These are phyloP conservation scores for Temnothorax ravouxi DNA, from an alignment of 2,888 invertebrate genomes.

Conservation along the genomic window DNA sequence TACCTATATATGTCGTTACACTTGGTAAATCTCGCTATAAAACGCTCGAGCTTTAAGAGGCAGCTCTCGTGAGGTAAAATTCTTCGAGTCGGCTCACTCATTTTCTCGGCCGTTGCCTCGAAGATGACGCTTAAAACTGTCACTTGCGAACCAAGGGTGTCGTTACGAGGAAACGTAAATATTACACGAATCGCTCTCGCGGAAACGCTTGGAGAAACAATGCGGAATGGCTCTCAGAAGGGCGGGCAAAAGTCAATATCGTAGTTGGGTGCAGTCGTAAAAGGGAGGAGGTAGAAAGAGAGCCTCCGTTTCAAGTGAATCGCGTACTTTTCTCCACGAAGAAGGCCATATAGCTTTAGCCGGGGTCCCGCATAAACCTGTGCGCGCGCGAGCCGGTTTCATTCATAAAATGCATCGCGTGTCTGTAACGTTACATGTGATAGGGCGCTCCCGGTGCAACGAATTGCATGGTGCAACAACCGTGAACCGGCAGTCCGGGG, in stretches of 20 bases:
- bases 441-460: constrained; percentile 48
- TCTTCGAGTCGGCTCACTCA: constrained; percentile 12
- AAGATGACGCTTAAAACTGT: constrained; percentile 39
- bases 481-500: constrained; percentile 51
- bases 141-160: constrained; percentile 26
- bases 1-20: constrained; percentile 4
- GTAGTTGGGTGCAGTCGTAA: constrained; percentile 30
- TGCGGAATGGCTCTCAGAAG: constrained; percentile 46
- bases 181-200: constrained; percentile 35
- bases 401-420: constrained; percentile 70
- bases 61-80: not conserved
- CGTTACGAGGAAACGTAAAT: constrained; percentile 46
- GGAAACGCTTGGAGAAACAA: constrained; percentile 42
- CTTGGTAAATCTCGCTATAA: constrained; percentile 6
- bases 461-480: constrained; percentile 59
- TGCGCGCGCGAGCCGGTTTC: constrained; percentile 56
- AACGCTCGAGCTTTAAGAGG: constrained; percentile 18
- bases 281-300: constrained; percentile 24
- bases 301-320: constrained; percentile 36
- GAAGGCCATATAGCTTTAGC: constrained; percentile 14
- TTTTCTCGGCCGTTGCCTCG: constrained; percentile 31
- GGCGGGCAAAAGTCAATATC: constrained; percentile 40
- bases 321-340: constrained; percentile 34
- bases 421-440: constrained; percentile 55
- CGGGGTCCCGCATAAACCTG: constrained; percentile 19